phyloP scores from a whole-genome alignment of 2,888 invertebrate genomes.

The Diarsia brunnea region DNA sequence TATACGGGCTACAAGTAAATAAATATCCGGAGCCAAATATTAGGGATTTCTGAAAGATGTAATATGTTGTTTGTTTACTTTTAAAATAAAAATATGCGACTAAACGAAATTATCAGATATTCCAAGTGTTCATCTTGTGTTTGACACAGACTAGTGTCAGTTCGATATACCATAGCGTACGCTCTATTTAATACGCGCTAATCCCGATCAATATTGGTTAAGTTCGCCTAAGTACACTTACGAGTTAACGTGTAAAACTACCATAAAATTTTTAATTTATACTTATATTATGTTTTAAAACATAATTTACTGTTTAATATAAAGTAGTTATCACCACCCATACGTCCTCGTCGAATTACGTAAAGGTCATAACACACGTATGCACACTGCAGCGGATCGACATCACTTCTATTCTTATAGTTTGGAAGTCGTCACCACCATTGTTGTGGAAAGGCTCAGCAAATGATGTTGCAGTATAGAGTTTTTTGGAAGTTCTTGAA shows the following conservation, averaged over 20 bases:
- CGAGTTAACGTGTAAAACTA: conserved; percentile 15
- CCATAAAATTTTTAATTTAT: conserved; percentile 19
- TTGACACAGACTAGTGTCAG: neutral
- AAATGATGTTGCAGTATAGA: neutral
- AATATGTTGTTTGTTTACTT: conserved; percentile 13
- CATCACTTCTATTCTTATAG: neutral
- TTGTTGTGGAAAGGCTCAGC: neutral
- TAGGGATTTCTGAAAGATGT: neutral
- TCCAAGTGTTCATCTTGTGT: neutral
- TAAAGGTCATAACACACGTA: neutral
- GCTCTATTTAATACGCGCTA: no score
- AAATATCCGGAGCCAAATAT: conserved; percentile 21
- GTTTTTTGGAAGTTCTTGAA: neutral
- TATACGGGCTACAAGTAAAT: conserved; percentile 2
- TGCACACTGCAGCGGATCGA: neutral
- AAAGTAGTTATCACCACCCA: conserved; percentile 25
- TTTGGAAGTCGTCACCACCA: neutral
- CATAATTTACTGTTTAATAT: conserved; percentile 34
- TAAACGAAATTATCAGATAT: neutral
- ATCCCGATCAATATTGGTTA: no score
- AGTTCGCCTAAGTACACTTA: neutral
- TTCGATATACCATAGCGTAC: neutral
- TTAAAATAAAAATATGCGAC: neutral
- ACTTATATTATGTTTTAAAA: conserved; percentile 11
- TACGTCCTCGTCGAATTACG: conserved; percentile 29